Conservation (phyloP, 1,140 invertebrate species). For the Pinna nobilis region DNA sequence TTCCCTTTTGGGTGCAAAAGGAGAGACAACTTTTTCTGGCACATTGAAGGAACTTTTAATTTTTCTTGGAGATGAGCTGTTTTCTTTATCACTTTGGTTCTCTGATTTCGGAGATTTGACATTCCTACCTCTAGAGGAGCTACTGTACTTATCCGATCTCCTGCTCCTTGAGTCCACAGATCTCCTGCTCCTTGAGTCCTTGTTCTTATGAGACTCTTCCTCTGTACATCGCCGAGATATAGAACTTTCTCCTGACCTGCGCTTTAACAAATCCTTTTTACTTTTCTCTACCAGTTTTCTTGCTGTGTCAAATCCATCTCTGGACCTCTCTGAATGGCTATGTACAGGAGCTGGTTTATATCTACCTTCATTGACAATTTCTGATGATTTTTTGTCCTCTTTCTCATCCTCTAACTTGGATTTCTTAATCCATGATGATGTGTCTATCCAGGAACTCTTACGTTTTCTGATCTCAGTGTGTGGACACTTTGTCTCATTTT, state of each 20-base stretch:
- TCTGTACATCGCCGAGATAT: background rate
- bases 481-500: background rate
- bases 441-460: background rate
- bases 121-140: background rate
- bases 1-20: too few relatives aligned
- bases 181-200: background rate
- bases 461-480: background rate
- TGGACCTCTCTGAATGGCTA: constrained; percentile 4
- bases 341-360: too few relatives aligned
- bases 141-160: background rate
- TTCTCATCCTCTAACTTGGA: background rate
- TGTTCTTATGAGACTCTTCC: background rate
- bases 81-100: background rate
- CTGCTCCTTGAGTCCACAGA: background rate
- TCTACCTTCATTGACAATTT: too few relatives aligned
- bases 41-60: background rate
- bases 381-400: too few relatives aligned
- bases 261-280: background rate
- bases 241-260: background rate
- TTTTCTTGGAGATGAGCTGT: background rate
- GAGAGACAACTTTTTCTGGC: too few relatives aligned
- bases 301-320: constrained; percentile 11
- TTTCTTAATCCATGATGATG: background rate
- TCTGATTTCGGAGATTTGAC: background rate
- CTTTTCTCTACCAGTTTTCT: constrained; percentile 25